Conservation (phyloP, 2,888 invertebrate genomes). For the Hemaris fuciformis region DNA sequence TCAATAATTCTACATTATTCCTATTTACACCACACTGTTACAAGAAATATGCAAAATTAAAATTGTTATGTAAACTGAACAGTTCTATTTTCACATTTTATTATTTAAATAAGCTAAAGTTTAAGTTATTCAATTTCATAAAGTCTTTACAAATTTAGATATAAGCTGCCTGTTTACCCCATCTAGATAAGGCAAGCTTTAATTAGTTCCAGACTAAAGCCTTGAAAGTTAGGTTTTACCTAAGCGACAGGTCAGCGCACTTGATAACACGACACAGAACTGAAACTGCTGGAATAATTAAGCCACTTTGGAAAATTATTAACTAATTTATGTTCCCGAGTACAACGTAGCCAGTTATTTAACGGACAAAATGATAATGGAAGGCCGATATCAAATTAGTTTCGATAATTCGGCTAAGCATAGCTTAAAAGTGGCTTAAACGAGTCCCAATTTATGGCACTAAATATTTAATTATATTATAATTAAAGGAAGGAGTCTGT, state of each 20-base stretch:
- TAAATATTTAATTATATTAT: too few species aligned
- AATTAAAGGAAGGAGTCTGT: too few species aligned
- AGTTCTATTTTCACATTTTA: too few species aligned
- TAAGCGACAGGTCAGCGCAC: neutral
- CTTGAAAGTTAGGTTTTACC: neutral
- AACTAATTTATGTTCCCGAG: neutral
- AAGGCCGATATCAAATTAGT: neutral
- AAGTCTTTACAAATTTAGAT: too few species aligned
- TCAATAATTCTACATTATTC: too few species aligned
- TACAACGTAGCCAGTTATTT: neutral
- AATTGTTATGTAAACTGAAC: too few species aligned
- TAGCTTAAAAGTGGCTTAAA: neutral
- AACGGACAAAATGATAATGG: neutral
- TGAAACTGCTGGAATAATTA: neutral
- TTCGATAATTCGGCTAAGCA: neutral
- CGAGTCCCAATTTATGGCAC: neutral
- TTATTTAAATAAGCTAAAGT: too few species aligned
- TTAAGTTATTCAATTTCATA: too few species aligned
- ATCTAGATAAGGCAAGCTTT: neutral
- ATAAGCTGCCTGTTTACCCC: neutral
- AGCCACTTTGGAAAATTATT: neutral
- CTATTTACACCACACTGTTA: too few species aligned
- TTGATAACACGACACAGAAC: neutral
- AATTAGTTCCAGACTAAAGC: neutral
- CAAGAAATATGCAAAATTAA: too few species aligned